Evolutionary conservation across 1,140 invertebrate species (phyloP), one percentile per base, ranked within the genome.

Genomic region (Cydia amplana): DNA sequence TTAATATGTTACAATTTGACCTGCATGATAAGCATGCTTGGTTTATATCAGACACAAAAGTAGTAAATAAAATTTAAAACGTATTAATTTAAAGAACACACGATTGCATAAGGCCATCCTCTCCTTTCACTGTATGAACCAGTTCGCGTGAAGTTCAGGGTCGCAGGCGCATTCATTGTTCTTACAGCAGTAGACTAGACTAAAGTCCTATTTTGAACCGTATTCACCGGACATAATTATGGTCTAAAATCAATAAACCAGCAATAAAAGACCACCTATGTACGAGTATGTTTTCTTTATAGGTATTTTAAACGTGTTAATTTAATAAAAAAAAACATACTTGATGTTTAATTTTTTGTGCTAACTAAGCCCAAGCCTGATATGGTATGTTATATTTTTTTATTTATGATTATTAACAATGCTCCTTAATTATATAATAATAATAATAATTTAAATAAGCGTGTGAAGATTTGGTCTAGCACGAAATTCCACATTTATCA

Each of bases 101-200:
- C 9, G 4, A 1, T 32, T 32, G 65, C 65, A 36, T 70, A 18
- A 70, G 20, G 32, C 65, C 5, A 10, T 70, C 65, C 65, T 7
- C n/a, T 55, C 72, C 72, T 55, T 73, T 73, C 72, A 73, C 72
- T 73, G 72, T 0, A 20, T 51, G 25, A 49, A 73, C 72, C 72
- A 73, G 72, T 73, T n/a, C 23, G 72, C 72, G 14, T 73, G 72
- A 73, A 73, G 72, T 73, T 73, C 72, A 73, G 72, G 72, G 72
- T 49, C 72, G 72, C 23, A 25, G 5, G 43, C 43, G 32, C 65
- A 70, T 9, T 70, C 28, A 36, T 70, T 70, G 36, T 36, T 36
- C 25, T 40, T 70, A 28, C n/a, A 43, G 18, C 43, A 6, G 23
- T n/a, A 65, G 14, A 40, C 28, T 36, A 67, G 64, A 67, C 25